Conservation (phyloP, 2,113 vertebrate genomes). For the Sebastes schlegelii region DNA sequence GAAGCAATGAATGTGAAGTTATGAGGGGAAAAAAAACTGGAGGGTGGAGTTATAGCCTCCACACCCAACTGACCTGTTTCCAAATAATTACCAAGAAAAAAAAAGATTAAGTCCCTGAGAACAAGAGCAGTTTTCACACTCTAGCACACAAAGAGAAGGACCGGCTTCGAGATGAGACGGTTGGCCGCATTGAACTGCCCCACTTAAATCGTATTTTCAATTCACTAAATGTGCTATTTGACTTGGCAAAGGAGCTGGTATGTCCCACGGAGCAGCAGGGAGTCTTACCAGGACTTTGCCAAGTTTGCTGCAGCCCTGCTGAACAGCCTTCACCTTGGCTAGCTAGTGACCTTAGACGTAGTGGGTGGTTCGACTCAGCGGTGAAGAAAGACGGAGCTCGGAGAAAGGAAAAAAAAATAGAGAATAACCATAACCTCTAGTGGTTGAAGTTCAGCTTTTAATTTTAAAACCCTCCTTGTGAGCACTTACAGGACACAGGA, state of each 20-base stretch:
- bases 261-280: conserved; percentile 92
- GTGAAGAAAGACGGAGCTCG: conserved; percentile 13
- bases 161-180: conserved; percentile 90
- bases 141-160: conserved; percentile 89
- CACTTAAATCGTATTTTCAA: conserved; percentile 97
- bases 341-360: conserved; percentile 93
- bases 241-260: conserved; percentile 94
- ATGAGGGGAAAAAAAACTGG: conserved; percentile 67
- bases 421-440: conserved; percentile 93
- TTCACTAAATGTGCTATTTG: conserved; percentile 98
- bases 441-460: conserved; percentile 89
- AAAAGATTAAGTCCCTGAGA: conserved; percentile 88
- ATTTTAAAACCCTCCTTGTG: conserved; percentile 87
- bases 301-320: conserved; percentile 91
- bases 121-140: conserved; percentile 93
- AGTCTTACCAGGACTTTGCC: conserved; percentile 92
- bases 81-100: conserved; percentile 90
- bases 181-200: conserved; percentile 90
- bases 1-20: conserved; percentile 77
- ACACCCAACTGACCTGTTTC: conserved; percentile 94
- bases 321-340: conserved; percentile 90
- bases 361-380: conserved; percentile 91
- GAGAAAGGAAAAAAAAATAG: conserved; percentile 81
- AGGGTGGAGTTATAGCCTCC: conserved; percentile 88
- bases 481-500: conserved; percentile 68